Evolutionary conservation across 2,797 vertebrate species (phyloP).

Genomic region (Silurus aristotelis): DNA sequence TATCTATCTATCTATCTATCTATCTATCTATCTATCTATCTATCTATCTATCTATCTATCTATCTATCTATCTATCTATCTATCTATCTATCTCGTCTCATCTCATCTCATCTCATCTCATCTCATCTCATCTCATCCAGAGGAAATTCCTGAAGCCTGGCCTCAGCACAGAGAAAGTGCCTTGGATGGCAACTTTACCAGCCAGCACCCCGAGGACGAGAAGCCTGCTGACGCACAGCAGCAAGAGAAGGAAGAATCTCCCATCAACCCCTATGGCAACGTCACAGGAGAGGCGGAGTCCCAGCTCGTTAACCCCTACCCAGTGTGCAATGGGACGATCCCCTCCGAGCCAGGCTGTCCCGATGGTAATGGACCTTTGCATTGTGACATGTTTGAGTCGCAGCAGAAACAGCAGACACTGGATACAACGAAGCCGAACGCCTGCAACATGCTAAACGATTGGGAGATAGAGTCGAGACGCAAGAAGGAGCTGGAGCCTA

Average conservation of each 20-base stretch:
- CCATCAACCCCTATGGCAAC: slow-evolving; percentile 58
- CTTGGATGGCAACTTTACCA: slow-evolving; percentile 84
- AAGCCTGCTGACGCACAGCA: slow-evolving; percentile 42
- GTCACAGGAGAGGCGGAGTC: slow-evolving; percentile 45
- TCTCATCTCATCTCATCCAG: slow-evolving; percentile 44
- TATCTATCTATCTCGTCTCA: neutral
- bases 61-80: neutral
- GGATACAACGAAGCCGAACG: slow-evolving; percentile 45
- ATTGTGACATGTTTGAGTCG: slow-evolving; percentile 50
- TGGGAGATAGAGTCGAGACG: slow-evolving; percentile 47
- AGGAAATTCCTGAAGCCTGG: slow-evolving; percentile 56
- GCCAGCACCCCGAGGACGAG: slow-evolving; percentile 68
- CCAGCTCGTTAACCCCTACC: slow-evolving; percentile 53
- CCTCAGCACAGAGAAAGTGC: slow-evolving; percentile 55
- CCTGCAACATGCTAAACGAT: slow-evolving; percentile 5
- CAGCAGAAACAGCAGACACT: slow-evolving; percentile 37
- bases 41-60: neutral
- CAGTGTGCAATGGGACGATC: slow-evolving; percentile 62
- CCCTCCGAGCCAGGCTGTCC: slow-evolving; percentile 49
- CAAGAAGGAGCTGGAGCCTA: slow-evolving; percentile 53
- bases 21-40: neutral
- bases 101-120: neutral
- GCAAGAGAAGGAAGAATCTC: slow-evolving; percentile 56
- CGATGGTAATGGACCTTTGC: slow-evolving; percentile 62
- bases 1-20: neutral